phyloP scores from a whole-genome alignment of 2,797 vertebrate genomes.

The Cyclopterus lumpus region DNA sequence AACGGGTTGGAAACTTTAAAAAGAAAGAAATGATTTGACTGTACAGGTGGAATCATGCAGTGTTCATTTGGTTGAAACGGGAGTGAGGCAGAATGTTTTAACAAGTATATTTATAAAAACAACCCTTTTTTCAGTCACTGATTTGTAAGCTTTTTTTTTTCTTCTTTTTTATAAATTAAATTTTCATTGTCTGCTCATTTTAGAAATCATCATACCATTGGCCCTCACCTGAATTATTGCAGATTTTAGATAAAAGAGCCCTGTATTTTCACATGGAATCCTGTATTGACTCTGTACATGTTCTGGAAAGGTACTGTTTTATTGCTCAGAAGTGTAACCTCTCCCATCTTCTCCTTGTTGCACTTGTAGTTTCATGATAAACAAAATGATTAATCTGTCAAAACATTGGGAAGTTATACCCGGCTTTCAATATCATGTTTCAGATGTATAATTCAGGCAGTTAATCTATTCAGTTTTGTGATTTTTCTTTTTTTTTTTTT shows the following conservation, averaged over 20 bases:
- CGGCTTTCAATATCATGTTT: slow-evolving; percentile 65
- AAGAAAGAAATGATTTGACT: slow-evolving; percentile 68
- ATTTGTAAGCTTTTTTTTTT: slow-evolving; percentile 70
- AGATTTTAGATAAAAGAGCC: slow-evolving; percentile 59
- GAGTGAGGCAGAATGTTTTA: slow-evolving; percentile 74
- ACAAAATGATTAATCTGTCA: slow-evolving; percentile 53
- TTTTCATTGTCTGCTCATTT: slow-evolving; percentile 60
- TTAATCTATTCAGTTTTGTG: slow-evolving; percentile 64
- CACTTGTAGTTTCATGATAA: slow-evolving; percentile 71
- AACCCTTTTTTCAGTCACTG: slow-evolving; percentile 69
- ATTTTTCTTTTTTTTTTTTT: slow-evolving; percentile 20
- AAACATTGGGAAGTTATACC: slow-evolving; percentile 54
- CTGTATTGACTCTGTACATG: slow-evolving; percentile 58
- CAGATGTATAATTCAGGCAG: slow-evolving; percentile 78
- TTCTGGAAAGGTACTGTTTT: slow-evolving; percentile 78
- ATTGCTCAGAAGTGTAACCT: slow-evolving; percentile 70
- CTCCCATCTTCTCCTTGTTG: slow-evolving; percentile 66
- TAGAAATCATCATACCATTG: slow-evolving; percentile 58
- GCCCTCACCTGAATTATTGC: slow-evolving; percentile 48
- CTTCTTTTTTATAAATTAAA: slow-evolving; percentile 65
- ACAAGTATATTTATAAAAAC: slow-evolving; percentile 81
- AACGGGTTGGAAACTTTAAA: slow-evolving; percentile 42
- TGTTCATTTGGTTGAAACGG: slow-evolving; percentile 74
- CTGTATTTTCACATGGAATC: slow-evolving; percentile 50
- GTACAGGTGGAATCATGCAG: slow-evolving; percentile 77